Conservation (phyloP, 2,797 vertebrate species). For the Pogoniulus pusillus region DNA sequence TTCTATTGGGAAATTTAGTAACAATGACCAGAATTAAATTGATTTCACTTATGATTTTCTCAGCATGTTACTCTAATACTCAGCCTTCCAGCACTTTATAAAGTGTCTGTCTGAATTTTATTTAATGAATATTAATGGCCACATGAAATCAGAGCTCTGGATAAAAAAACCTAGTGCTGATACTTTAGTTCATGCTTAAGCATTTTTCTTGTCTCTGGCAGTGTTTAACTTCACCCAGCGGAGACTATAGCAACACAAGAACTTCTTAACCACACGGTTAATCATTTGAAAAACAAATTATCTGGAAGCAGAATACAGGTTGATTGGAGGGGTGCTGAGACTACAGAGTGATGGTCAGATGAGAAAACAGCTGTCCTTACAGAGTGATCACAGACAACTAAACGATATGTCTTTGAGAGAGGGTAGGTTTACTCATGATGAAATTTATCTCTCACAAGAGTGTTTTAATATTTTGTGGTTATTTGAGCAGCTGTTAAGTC, state of each 20-base stretch:
- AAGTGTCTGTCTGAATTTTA: background rate
- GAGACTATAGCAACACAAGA: background rate
- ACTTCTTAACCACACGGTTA: conserved; percentile 1
- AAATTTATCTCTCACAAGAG: conserved; percentile 68
- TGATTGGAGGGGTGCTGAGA: conserved; percentile 43
- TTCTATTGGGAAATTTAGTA: background rate
- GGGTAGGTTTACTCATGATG: conserved; percentile 59
- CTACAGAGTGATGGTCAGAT: conserved; percentile 47
- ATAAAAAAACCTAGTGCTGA: background rate
- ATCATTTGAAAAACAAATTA: conserved; percentile 50
- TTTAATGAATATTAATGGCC: background rate
- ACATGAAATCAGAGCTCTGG: background rate
- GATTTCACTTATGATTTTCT: background rate
- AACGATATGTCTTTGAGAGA: conserved; percentile 41
- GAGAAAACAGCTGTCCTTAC: conserved; percentile 67
- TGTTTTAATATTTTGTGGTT: conserved; percentile 73
- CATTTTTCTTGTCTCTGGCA: background rate
- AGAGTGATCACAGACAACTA: conserved; percentile 65
- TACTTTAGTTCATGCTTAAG: background rate
- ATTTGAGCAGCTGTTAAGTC: conserved; percentile 76
- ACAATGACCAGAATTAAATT: background rate
- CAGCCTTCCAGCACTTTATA: background rate
- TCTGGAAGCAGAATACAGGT: conserved; percentile 40
- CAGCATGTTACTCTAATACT: background rate
- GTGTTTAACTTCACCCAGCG: background rate